Percentiles rank a stretch among this genome's conserved stretches.
Evolutionary conservation across 2,113 vertebrate genomes (phyloP).

Genomic region (Chloropsis hardwickii): DNA sequence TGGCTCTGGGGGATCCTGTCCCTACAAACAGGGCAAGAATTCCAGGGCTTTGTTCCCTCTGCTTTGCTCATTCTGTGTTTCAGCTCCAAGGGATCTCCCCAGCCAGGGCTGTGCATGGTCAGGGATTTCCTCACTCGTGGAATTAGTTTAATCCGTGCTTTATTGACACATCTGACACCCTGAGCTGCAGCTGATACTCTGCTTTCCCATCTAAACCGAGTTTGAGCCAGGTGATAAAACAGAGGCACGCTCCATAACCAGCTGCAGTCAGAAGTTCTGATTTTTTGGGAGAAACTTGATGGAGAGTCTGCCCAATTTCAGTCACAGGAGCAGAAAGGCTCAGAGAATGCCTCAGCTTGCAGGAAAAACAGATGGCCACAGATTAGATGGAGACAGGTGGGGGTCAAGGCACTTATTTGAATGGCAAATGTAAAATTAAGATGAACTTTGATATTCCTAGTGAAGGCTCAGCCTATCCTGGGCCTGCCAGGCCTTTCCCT

Average conservation of each 20-base stretch:
- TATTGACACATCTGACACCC: background rate
- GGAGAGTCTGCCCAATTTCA: background rate
- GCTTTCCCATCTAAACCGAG: background rate
- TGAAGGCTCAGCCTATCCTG: background rate
- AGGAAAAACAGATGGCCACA: background rate
- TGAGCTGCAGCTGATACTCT: background rate
- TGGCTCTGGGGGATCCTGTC: background rate
- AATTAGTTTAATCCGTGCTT: background rate
- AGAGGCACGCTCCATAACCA: background rate
- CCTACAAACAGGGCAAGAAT: background rate
- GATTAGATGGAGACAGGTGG: constrained; percentile 3
- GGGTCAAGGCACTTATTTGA: background rate
- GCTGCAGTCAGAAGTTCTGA: background rate
- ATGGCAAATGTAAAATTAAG: background rate
- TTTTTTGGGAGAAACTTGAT: background rate
- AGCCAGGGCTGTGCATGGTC: background rate
- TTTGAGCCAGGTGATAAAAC: background rate
- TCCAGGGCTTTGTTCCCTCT: background rate
- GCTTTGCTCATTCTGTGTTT: background rate
- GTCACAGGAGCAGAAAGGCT: background rate
- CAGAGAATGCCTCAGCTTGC: constrained; percentile 17
- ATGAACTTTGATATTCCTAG: background rate
- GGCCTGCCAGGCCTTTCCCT: background rate
- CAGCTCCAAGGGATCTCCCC: background rate
- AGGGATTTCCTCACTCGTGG: background rate